These are phyloP conservation scores for Maconellicoccus hirsutus DNA, from an alignment of 1,140 invertebrate genomes.

Conservation along the genomic window DNA sequence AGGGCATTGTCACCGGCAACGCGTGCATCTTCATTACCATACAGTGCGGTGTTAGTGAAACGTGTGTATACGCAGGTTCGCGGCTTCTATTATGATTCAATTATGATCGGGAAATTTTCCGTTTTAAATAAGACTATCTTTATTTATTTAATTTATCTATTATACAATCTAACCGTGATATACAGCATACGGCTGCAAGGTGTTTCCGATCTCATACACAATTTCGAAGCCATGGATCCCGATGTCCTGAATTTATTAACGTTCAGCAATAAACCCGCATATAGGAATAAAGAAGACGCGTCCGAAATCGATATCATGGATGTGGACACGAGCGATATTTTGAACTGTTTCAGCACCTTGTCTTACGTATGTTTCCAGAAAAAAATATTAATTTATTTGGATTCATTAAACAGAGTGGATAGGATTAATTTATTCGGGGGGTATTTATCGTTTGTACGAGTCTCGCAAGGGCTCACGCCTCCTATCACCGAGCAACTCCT, in stretches of 20 bases:
- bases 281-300: slow-evolving; percentile 5
- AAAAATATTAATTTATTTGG: slow-evolving; percentile 24
- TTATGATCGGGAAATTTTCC: background rate
- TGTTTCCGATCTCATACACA: slow-evolving; percentile 3
- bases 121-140: background rate
- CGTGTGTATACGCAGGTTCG: background rate
- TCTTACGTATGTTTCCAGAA: slow-evolving; percentile 24
- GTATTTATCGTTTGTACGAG: slow-evolving; percentile 23
- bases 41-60: background rate
- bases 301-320: slow-evolving; percentile 18
- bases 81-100: background rate
- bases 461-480: background rate
- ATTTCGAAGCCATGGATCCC: slow-evolving; percentile 16
- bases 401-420: slow-evolving; percentile 22
- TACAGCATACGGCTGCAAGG: background rate
- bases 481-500: slow-evolving; percentile 24
- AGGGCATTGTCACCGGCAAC: background rate
- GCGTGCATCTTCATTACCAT: background rate
- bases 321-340: slow-evolving; percentile 14
- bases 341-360: slow-evolving; percentile 16
- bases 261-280: background rate
- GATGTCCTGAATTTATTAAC: background rate
- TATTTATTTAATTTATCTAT: background rate
- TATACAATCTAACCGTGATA: background rate
- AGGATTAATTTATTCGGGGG: slow-evolving; percentile 23